Conservation (phyloP, 2,888 invertebrate species). For the Aphrophora alni region DNA sequence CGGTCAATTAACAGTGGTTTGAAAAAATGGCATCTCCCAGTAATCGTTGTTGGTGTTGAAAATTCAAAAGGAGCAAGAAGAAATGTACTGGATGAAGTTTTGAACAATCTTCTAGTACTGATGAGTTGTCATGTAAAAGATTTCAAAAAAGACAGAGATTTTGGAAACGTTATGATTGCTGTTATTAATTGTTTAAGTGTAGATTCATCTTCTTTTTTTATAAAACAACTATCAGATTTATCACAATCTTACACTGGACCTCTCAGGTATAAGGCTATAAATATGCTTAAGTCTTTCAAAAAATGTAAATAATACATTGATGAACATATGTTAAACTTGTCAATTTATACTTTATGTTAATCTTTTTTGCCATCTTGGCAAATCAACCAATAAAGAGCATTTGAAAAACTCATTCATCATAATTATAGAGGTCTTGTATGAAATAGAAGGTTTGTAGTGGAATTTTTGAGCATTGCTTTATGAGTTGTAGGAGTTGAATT, state of each 20-base stretch:
- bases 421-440: too few species aligned
- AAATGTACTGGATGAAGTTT: background rate
- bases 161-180: background rate
- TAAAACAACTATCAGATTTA: background rate
- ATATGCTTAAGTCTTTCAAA: background rate
- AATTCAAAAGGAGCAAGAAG: background rate
- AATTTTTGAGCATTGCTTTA: too few species aligned
- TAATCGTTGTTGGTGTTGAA: background rate
- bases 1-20: background rate
- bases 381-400: too few species aligned
- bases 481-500: too few species aligned
- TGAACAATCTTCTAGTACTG: background rate
- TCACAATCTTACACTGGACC: background rate
- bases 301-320: background rate
- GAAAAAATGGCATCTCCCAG: background rate
- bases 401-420: too few species aligned
- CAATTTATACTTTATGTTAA: too few species aligned
- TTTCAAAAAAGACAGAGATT: background rate
- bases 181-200: background rate
- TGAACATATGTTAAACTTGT: too few species aligned
- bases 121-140: slow-evolving; percentile 2
- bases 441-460: too few species aligned
- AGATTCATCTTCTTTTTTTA: background rate
- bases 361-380: too few species aligned
- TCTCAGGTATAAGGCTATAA: background rate